Evolutionary conservation across 2,888 invertebrate species (phyloP).

Genomic region (Eulithis testata): DNA sequence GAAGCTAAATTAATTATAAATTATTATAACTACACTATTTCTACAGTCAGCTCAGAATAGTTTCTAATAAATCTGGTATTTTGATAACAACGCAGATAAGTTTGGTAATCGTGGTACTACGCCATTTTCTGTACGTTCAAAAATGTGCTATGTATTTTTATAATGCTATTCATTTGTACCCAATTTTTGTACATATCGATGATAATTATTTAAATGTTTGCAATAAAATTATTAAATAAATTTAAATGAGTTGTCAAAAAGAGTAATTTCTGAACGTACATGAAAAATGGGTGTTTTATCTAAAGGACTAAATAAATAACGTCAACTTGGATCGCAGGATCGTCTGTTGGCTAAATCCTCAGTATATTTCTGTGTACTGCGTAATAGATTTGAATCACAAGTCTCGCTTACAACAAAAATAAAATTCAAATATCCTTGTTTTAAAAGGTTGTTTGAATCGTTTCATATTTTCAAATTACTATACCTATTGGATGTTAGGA

Average conservation of each 20-base stretch:
- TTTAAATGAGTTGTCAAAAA: conserved; percentile 17
- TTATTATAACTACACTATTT: conserved; percentile 5
- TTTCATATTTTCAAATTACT: neutral
- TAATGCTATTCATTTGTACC: conserved; percentile 29
- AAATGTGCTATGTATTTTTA: conserved; percentile 28
- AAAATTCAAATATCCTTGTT: neutral
- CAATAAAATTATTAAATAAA: conserved; percentile 20
- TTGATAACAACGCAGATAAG: conserved; percentile 18
- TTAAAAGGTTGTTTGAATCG: neutral
- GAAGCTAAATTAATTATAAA: too few relatives aligned
- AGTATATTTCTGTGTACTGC: neutral
- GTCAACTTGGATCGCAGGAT: too few relatives aligned
- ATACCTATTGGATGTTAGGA: neutral
- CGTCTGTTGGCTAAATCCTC: too few relatives aligned
- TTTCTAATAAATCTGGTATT: conserved; percentile 22
- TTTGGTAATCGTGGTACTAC: conserved; percentile 27
- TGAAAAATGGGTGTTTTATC: conserved; percentile 37
- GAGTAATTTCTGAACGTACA: conserved; percentile 38
- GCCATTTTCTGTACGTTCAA: conserved; percentile 41
- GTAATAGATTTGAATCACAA: neutral
- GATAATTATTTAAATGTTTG: conserved; percentile 22
- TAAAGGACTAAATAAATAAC: neutral
- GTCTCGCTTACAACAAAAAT: neutral
- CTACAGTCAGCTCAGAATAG: conserved; percentile 18
- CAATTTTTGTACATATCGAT: conserved; percentile 22